phyloP scores from a whole-genome alignment of 1,140 invertebrate genomes.

The Manduca sexta region DNA sequence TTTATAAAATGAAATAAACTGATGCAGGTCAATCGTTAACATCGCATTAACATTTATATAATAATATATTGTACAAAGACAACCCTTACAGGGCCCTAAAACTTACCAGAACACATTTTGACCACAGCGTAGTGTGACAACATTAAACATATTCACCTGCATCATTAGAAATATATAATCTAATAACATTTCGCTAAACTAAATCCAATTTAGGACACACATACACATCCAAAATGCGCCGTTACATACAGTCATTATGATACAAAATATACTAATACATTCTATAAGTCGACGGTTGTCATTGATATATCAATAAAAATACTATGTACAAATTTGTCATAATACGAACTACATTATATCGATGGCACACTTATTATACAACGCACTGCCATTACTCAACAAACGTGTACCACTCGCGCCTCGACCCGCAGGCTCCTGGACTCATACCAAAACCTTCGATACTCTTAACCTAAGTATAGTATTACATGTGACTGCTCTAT shows the following conservation, averaged over 20 bases:
- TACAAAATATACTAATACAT: constrained; percentile 55
- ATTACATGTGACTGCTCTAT: no score
- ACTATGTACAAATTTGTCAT: constrained; percentile 55
- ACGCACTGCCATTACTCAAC: constrained; percentile 16
- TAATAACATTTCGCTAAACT: constrained; percentile 39
- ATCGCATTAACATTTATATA: constrained; percentile 31
- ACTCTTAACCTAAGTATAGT: no score
- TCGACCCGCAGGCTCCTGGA: no score
- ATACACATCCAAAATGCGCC: constrained; percentile 38
- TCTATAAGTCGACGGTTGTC: constrained; percentile 35
- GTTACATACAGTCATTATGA: constrained; percentile 42
- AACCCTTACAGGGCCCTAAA: constrained; percentile 38
- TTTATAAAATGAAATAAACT: constrained; percentile 35
- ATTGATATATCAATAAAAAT: constrained; percentile 56
- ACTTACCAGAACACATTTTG: constrained; percentile 38
- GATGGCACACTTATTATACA: constrained; percentile 66
- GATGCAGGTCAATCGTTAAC: constrained; percentile 64
- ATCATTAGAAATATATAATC: constrained; percentile 24
- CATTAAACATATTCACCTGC: constrained; percentile 56
- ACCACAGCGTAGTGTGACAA: constrained; percentile 39
- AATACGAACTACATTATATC: constrained; percentile 35
- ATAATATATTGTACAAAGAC: constrained; percentile 30
- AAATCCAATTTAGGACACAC: constrained; percentile 26
- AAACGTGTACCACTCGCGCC: no score
- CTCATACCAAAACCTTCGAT: no score